Evolutionary conservation across 2,113 vertebrate species (phyloP).

Genomic region (Crocuta crocuta): DNA sequence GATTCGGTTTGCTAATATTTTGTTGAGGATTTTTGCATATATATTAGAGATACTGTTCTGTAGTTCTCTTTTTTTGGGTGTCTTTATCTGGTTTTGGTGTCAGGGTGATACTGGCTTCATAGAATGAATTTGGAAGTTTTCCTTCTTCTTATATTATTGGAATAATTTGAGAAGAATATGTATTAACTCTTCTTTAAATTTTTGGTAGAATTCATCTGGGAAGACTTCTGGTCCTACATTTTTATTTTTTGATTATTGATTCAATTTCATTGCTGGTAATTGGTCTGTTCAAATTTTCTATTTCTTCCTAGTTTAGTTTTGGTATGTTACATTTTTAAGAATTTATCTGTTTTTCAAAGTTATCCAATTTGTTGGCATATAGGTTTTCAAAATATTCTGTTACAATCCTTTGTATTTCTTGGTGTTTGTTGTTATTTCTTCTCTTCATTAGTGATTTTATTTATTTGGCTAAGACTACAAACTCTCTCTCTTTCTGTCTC

Average conservation of each 20-base stretch:
- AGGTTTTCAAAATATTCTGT: background rate
- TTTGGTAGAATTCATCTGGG: background rate
- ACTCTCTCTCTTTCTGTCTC: background rate
- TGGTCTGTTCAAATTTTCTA: background rate
- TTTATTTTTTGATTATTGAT: background rate
- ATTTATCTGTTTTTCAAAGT: background rate
- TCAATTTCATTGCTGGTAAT: background rate
- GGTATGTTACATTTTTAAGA: background rate
- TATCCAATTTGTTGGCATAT: background rate
- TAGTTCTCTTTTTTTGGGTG: background rate
- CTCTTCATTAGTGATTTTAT: background rate
- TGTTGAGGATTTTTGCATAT: background rate
- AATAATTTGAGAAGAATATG: background rate
- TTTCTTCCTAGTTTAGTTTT: background rate
- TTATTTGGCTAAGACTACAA: background rate
- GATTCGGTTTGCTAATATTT: background rate
- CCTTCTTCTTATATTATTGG: background rate
- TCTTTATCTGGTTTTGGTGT: background rate
- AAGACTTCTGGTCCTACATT: background rate
- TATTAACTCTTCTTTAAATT: background rate
- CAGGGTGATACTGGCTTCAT: background rate
- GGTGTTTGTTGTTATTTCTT: background rate
- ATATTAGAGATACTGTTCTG: background rate
- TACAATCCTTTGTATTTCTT: background rate
- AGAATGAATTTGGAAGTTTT: background rate